Evolutionary conservation across 2,113 vertebrate species (phyloP).

Genomic region (Catharus minimus): DNA sequence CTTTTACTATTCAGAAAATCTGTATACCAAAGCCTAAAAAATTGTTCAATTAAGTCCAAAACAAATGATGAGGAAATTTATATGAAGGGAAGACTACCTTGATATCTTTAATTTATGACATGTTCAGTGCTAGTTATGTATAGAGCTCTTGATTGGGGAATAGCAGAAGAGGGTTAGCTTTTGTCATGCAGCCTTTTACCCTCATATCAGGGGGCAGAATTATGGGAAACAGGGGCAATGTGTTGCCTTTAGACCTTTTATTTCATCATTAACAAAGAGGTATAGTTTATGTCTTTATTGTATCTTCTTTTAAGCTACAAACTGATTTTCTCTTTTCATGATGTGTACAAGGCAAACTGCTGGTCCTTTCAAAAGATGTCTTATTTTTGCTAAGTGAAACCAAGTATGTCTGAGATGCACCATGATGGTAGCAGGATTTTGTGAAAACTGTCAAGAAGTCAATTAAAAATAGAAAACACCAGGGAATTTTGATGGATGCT

Average conservation of each 20-base stretch:
- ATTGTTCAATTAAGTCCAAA: neutral
- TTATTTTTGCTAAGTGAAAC: neutral
- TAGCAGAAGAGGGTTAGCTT: neutral
- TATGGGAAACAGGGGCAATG: rapidly evolving
- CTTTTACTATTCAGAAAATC: neutral
- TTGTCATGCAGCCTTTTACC: neutral
- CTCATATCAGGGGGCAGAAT: neutral
- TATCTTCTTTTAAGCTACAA: neutral
- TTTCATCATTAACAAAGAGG: neutral
- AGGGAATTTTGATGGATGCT: neutral
- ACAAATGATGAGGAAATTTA: neutral
- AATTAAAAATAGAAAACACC: neutral
- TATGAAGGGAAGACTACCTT: neutral
- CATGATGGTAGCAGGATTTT: neutral
- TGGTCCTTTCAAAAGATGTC: neutral
- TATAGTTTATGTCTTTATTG: neutral
- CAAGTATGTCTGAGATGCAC: neutral
- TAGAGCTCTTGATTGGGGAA: neutral
- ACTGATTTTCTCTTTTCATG: neutral
- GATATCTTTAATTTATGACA: neutral
- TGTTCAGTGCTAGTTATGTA: neutral
- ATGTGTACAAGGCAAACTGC: neutral
- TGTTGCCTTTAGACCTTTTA: neutral
- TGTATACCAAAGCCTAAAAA: neutral
- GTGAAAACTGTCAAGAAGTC: neutral